A percentile compares a stretch with the other conserved stretches of the same genome.
These are phyloP conservation scores for Atethmia centrago DNA, from an alignment of 2,888 invertebrate genomes.

Conservation along the genomic window DNA sequence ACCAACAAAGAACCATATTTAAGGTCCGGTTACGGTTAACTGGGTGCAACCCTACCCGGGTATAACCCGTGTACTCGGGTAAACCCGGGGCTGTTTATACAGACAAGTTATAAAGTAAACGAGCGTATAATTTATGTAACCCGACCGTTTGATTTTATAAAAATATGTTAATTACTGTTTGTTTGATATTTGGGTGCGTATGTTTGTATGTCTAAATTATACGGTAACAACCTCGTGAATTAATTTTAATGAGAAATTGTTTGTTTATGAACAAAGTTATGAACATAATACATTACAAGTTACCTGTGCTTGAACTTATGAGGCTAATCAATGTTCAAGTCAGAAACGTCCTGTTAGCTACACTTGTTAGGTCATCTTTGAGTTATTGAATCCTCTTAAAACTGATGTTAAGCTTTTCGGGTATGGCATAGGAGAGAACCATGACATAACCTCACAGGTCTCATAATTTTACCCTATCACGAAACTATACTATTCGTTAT, in stretches of 20 bases:
- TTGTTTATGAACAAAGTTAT: slow-evolving; percentile 43
- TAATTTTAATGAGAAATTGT: slow-evolving; percentile 33
- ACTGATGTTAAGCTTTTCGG: no score
- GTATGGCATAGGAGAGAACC: neutral
- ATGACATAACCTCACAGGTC: neutral
- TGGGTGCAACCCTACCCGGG: slow-evolving; percentile 55
- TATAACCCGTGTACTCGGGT: slow-evolving; percentile 41
- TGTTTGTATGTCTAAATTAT: slow-evolving; percentile 44
- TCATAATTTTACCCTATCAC: neutral
- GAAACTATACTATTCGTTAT: neutral
- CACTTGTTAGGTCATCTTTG: neutral
- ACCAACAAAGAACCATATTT: slow-evolving; percentile 54
- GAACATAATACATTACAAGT: neutral
- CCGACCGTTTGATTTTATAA: slow-evolving; percentile 62
- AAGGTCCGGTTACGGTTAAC: slow-evolving; percentile 60
- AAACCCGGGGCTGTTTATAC: slow-evolving; percentile 60
- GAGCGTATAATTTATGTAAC: slow-evolving; percentile 67
- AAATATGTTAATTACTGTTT: slow-evolving; percentile 67
- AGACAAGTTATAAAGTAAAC: slow-evolving; percentile 67
- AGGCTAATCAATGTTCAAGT: slow-evolving; percentile 9
- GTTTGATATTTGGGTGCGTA: slow-evolving; percentile 45
- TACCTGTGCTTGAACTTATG: slow-evolving; percentile 7
- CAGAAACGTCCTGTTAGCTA: neutral
- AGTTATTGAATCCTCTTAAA: neutral
- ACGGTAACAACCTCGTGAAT: slow-evolving; percentile 26